phyloP scores from a whole-genome alignment of 2,797 vertebrate species.

The Ceryle rudis region DNA sequence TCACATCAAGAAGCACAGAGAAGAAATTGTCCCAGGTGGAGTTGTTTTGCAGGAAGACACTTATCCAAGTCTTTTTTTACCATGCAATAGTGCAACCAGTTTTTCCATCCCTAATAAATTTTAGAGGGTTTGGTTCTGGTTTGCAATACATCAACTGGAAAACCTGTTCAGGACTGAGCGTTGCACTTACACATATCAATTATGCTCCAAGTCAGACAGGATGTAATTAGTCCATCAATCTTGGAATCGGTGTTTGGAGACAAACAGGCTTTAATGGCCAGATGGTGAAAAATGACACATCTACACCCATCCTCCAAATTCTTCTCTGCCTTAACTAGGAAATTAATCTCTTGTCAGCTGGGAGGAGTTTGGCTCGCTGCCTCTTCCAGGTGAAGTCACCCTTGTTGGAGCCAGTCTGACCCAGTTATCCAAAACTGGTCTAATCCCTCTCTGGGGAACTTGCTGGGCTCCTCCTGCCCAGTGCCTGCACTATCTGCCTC shows the following conservation, averaged over 20 bases:
- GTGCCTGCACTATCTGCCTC: not conserved
- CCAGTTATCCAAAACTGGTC: not conserved
- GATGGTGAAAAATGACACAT: conserved; percentile 4
- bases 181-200: not conserved
- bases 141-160: not conserved
- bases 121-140: conserved; percentile 44
- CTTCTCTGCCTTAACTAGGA: not conserved
- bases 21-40: not conserved
- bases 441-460: not conserved
- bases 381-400: not conserved
- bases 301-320: not conserved
- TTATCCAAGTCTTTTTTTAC: not conserved
- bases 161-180: not conserved
- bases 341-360: not conserved
- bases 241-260: conserved; percentile 8
- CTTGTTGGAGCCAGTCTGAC: not conserved
- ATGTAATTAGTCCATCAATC: conserved; percentile 55
- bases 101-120: conserved; percentile 27
- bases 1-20: not conserved
- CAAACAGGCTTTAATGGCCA: conserved; percentile 13
- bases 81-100: conserved; percentile 13
- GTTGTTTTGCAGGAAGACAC: not conserved
- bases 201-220: conserved; percentile 26
- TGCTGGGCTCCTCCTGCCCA: not conserved
- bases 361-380: not conserved